phyloP scores from a whole-genome alignment of 2,113 vertebrate genomes.

The Ornithorhynchus anatinus region DNA sequence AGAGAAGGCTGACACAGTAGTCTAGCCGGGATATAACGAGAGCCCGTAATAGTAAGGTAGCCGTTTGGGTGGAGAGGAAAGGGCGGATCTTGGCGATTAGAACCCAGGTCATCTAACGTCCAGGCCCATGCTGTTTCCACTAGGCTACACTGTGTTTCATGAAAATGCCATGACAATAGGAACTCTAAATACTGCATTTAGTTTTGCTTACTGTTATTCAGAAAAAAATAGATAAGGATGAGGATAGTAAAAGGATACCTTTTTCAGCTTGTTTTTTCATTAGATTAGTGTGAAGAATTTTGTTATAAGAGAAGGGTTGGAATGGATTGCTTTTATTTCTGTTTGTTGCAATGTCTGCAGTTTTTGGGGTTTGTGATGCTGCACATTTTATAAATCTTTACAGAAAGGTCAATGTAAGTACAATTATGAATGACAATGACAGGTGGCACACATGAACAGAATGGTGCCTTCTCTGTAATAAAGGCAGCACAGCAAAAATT shows the following conservation, averaged over 20 bases:
- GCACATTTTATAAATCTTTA: not conserved
- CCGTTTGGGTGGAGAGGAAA: too few species aligned
- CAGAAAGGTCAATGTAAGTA: not conserved
- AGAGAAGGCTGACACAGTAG: too few species aligned
- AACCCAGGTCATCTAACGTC: too few species aligned
- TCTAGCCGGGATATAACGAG: too few species aligned
- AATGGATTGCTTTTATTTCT: not conserved
- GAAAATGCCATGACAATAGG: constrained; percentile 15
- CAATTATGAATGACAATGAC: not conserved
- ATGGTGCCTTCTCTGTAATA: not conserved
- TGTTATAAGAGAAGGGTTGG: not conserved
- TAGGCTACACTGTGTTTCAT: too few species aligned
- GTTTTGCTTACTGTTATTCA: constrained; percentile 36
- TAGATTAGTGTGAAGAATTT: constrained; percentile 8
- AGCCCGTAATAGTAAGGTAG: too few species aligned
- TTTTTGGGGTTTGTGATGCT: constrained; percentile 6
- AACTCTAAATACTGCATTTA: constrained; percentile 53
- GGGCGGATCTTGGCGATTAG: too few species aligned
- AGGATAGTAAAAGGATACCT: not conserved
- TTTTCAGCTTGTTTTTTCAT: not conserved
- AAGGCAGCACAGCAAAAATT: constrained; percentile 6
- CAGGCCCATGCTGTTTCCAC: too few species aligned
- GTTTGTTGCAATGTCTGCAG: not conserved
- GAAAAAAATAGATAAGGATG: not conserved
- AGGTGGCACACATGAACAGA: not conserved